Percentiles rank a stretch among this genome's conserved stretches.
These are phyloP conservation scores for Drosophila nikananu DNA, from an alignment of 1,140 invertebrate species.

Conservation along the genomic window DNA sequence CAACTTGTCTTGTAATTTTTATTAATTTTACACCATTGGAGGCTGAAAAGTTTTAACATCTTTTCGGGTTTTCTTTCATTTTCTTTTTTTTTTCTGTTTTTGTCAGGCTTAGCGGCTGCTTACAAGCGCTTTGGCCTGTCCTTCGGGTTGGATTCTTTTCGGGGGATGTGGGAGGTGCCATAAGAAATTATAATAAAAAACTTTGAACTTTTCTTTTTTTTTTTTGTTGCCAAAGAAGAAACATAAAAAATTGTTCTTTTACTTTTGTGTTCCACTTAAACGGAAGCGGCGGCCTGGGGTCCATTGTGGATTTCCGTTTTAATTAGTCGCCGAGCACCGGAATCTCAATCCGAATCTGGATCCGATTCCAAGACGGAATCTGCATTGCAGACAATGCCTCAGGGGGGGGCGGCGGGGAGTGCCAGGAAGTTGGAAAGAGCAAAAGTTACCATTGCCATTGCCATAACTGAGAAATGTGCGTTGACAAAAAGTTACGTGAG, in stretches of 20 bases:
- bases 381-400: constrained; percentile 60
- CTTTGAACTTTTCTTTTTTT: constrained; percentile 39
- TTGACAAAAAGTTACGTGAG: constrained; percentile 71
- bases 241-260: constrained; percentile 70
- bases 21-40: constrained; percentile 76
- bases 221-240: constrained; percentile 39
- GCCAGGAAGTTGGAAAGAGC: constrained; percentile 43
- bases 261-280: constrained; percentile 75
- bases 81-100: constrained; percentile 14
- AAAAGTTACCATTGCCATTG: constrained; percentile 77
- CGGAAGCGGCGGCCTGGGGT: constrained; percentile 60
- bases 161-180: background rate
- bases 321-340: constrained; percentile 78
- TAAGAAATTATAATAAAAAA: constrained; percentile 78
- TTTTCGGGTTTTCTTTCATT: constrained; percentile 33
- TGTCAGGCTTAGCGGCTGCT: constrained; percentile 66
- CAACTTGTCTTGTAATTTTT: constrained; percentile 73
- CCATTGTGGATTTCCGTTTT: constrained; percentile 82
- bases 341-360: constrained; percentile 64
- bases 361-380: constrained; percentile 62
- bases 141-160: constrained; percentile 33
- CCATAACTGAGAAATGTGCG: constrained; percentile 80
- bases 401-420: background rate
- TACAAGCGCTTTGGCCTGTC: constrained; percentile 73
- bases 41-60: constrained; percentile 56